Conservation (phyloP, 2,797 vertebrate genomes). For the Enteromius anoplus region DNA sequence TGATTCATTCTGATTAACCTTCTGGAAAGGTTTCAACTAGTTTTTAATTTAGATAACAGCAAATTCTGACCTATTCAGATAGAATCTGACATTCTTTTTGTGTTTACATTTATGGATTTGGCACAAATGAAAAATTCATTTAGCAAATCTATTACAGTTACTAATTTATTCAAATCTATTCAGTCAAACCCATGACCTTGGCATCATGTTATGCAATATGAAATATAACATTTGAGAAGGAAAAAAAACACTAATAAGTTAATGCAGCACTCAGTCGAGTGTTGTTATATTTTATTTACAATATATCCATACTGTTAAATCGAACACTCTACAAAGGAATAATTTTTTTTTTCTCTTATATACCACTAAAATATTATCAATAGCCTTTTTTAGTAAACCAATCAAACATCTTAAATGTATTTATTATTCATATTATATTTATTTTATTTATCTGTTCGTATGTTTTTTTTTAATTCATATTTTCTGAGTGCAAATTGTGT, state of each 20-base stretch:
- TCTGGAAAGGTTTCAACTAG: neutral
- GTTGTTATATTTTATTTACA: neutral
- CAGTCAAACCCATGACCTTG: neutral
- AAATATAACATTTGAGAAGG: neutral
- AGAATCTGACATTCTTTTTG: neutral
- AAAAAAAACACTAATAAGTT: neutral
- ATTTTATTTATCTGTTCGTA: neutral
- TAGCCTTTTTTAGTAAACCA: neutral
- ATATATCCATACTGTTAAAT: neutral
- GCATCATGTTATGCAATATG: neutral
- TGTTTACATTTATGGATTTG: neutral
- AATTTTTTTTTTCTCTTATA: neutral
- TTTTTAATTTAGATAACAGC: neutral
- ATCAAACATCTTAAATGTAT: neutral
- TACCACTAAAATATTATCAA: neutral
- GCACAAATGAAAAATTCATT: too few relatives aligned
- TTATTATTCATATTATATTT: neutral
- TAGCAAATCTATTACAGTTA: too few relatives aligned
- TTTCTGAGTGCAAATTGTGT: neutral
- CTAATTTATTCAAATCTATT: too few relatives aligned
- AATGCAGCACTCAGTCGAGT: neutral
- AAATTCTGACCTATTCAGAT: neutral
- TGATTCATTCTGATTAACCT: slow-evolving; percentile 12
- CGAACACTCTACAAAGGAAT: neutral
- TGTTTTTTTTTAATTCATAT: neutral